Evolutionary conservation across 2,797 vertebrate genomes (phyloP).

Genomic region (Falco biarmicus): DNA sequence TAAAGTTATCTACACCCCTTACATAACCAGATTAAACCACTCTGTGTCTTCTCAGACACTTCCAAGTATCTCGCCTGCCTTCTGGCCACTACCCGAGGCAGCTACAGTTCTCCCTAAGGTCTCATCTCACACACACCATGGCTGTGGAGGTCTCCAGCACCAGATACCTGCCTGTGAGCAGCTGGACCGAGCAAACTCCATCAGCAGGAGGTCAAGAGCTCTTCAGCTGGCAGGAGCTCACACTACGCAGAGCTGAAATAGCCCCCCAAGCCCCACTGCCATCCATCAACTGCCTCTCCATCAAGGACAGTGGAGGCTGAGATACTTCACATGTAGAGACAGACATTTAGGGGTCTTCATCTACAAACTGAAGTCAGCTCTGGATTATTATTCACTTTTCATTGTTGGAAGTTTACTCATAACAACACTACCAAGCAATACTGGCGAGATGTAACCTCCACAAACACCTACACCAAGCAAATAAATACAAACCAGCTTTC

Average conservation of each 20-base stretch:
- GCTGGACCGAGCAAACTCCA: neutral
- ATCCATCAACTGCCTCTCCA: neutral
- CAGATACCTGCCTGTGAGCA: accelerated
- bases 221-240: neutral
- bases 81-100: neutral
- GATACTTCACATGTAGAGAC: neutral
- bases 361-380: neutral
- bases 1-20: accelerated
- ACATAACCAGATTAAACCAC: neutral
- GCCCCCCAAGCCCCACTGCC: neutral
- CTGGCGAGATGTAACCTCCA: neutral
- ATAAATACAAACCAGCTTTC: neutral
- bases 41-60: neutral
- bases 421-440: neutral
- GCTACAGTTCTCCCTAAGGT: neutral
- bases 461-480: neutral
- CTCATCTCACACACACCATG: accelerated
- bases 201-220: neutral
- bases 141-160: neutral
- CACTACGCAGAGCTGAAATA: too few species aligned
- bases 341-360: neutral
- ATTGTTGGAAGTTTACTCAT: neutral
- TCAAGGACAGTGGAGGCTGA: too few species aligned
- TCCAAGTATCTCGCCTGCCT: neutral
- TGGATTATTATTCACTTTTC: neutral